Base-by-base conservation (phyloP, 2,797 vertebrate species). In the Phrynocephalus guinanensis region DNA sequence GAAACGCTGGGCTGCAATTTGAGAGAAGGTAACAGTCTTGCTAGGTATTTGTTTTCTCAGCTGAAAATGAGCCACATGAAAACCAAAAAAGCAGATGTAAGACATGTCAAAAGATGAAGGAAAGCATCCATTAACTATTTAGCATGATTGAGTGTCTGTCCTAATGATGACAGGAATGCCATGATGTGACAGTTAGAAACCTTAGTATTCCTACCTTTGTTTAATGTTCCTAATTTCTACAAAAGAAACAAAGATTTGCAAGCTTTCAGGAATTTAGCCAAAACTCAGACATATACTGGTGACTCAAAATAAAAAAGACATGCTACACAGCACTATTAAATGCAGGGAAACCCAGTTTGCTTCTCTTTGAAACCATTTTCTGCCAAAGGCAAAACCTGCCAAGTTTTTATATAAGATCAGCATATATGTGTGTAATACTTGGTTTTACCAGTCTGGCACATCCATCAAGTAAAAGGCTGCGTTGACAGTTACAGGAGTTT, bases 21-120 rank as follows among this genome's bases (percentile, higher is more conserved):
- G 92, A 91, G 91, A 92, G 88, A 90, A 93, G 93, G 88, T 77
- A 66, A 89, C 85, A 93, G 24, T 50, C 92, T 77, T 93, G 78
- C 83, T 89, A 79, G 90, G 0, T 90, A 87, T 89, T 93, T 92
- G 83, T 88, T 93, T 92, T 91, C 92, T 92, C 77, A 87, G 85
- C 88, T 86, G 88, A 93, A 88, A n/a, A 82, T 79, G 75, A 91
- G 76, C 80, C 1, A 2, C 68, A 82, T 77, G 91, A 84, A 44
- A 92, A 89, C 16, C 84, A 78, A 50, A 88, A 89, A 91, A 91
- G 50, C 30, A 87, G 82, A 93, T 0, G 6, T 86, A 79, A 82
- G 28, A 87, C 33, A 30, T 38, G 33, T 33, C 67, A 86, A 63
- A 82, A 85, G 44, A 70, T 5, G 44, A n/a, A 81, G 38, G 48